These are phyloP conservation scores for Struthidea cinerea DNA, from an alignment of 2,113 vertebrate genomes.

Conservation along the genomic window DNA sequence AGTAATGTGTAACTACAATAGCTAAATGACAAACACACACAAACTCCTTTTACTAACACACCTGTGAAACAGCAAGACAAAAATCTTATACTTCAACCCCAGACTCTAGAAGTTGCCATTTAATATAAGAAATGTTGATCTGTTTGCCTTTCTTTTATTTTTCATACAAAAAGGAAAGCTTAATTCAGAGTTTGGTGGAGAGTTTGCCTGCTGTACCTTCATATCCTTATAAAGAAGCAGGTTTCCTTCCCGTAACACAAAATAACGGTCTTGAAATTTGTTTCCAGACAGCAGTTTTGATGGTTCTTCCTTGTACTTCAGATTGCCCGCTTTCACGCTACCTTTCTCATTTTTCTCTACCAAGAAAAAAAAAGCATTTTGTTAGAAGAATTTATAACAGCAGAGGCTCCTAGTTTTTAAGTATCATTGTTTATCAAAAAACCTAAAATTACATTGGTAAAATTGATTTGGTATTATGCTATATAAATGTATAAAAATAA, in stretches of 20 bases:
- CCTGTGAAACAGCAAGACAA: background rate
- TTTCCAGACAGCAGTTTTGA: conserved; percentile 89
- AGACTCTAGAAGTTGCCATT: background rate
- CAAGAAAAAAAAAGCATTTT: conserved; percentile 4
- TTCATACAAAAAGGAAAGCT: background rate
- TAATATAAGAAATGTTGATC: background rate
- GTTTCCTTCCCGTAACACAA: conserved; percentile 79
- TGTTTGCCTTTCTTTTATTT: background rate
- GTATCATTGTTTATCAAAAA: background rate
- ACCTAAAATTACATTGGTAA: background rate
- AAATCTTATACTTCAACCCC: background rate
- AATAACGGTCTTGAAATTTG: conserved; percentile 93
- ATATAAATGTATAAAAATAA: background rate
- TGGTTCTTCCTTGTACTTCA: conserved; percentile 90
- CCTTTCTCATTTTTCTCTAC: conserved; percentile 64
- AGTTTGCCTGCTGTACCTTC: conserved; percentile 76
- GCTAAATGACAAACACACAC: background rate
- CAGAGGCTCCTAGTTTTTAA: background rate
- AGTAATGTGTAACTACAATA: background rate
- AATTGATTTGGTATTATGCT: background rate
- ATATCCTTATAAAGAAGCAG: conserved; percentile 88
- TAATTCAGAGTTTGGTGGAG: background rate
- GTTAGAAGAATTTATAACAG: background rate
- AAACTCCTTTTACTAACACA: background rate
- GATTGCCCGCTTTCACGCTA: conserved; percentile 72